phyloP scores from a whole-genome alignment of 2,113 vertebrate genomes.

The Colaptes auratus region DNA sequence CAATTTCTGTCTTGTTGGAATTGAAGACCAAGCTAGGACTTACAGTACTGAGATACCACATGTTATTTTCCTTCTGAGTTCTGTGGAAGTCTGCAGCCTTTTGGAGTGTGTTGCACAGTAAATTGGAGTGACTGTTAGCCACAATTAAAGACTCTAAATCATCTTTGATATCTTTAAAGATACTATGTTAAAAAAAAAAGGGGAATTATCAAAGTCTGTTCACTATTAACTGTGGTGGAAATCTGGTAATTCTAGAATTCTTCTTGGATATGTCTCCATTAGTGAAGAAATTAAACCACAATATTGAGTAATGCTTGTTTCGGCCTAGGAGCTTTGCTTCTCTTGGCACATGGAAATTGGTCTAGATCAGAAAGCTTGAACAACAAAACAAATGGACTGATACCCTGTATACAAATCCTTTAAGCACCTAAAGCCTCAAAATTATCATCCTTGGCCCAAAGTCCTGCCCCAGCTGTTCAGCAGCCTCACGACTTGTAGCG shows the following conservation, averaged over 20 bases:
- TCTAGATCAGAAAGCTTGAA: background rate
- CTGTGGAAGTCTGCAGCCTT: background rate
- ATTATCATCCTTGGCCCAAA: background rate
- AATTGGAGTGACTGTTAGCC: background rate
- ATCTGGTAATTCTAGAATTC: background rate
- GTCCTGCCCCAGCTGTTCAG: background rate
- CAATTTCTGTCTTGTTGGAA: constrained; percentile 36
- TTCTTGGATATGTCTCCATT: constrained; percentile 10
- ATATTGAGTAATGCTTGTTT: background rate
- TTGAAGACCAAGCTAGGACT: constrained; percentile 9
- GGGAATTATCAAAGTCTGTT: background rate
- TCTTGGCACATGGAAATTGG: background rate
- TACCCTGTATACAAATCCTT: background rate
- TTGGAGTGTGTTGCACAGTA: background rate
- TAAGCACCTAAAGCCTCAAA: background rate
- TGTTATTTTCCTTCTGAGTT: constrained; percentile 10
- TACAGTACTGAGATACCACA: background rate
- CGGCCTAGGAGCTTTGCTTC: background rate
- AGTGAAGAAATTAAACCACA: constrained; percentile 1
- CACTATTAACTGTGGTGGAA: background rate
- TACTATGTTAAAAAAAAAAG: background rate
- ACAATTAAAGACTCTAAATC: background rate
- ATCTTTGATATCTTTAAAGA: background rate
- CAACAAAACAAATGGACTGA: background rate
- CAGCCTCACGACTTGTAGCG: background rate